Conservation (phyloP, 2,888 invertebrate genomes). For the Tachina lurida region DNA sequence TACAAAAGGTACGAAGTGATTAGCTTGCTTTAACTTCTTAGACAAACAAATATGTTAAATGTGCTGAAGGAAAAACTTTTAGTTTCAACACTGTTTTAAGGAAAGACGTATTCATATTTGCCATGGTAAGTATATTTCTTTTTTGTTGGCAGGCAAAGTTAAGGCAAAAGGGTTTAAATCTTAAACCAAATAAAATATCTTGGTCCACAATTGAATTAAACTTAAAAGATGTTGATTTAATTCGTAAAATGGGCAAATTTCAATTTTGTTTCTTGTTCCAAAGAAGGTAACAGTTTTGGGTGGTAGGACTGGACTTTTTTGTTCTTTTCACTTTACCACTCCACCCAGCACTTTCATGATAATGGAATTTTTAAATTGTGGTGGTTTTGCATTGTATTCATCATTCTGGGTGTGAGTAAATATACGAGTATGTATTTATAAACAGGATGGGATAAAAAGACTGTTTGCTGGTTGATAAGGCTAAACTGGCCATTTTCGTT, state of each 20-base stretch:
- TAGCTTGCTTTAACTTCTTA: no score
- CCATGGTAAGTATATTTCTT: not conserved
- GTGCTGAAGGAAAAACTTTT: no score
- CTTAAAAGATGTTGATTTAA: conserved; percentile 47
- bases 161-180: conserved; percentile 73
- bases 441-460: conserved; percentile 39
- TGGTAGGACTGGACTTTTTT: conserved; percentile 5
- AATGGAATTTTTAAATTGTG: conserved; percentile 56
- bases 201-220: conserved; percentile 63
- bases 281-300: conserved; percentile 17
- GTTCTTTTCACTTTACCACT: conserved; percentile 23
- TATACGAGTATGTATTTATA: not conserved
- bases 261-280: conserved; percentile 14
- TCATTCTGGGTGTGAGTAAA: not conserved
- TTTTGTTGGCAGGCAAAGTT: not conserved
- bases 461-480: conserved; percentile 66
- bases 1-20: no score
- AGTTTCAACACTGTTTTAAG: no score
- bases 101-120: no score
- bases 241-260: conserved; percentile 43
- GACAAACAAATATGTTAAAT: no score
- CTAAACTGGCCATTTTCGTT: conserved; percentile 42
- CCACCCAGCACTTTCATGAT: conserved; percentile 24
- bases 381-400: conserved; percentile 65
- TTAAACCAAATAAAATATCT: conserved; percentile 32